A percentile compares a stretch with the other conserved stretches of the same genome.
Evolutionary conservation across 1,140 invertebrate species (phyloP).

Genomic region (Teleopsis dalmanni): DNA sequence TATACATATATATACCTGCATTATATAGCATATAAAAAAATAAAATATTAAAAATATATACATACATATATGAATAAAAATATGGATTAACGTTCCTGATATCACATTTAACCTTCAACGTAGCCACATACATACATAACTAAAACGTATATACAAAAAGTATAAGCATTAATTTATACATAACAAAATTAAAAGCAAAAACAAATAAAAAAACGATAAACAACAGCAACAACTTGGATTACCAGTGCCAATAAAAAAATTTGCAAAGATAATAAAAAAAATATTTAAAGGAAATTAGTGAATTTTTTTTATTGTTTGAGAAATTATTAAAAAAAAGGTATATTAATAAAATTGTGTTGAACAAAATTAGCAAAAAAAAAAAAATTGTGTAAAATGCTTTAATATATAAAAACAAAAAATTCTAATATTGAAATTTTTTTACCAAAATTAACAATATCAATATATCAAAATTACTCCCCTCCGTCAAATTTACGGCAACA

Average conservation of each 20-base stretch:
- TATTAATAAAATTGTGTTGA: neutral
- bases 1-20: conserved; percentile 8
- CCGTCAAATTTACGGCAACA: conserved; percentile 13
- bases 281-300: neutral
- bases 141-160: conserved; percentile 3
- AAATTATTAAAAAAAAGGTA: neutral
- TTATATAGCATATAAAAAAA: conserved; percentile 3
- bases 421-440: too few species aligned
- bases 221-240: conserved; percentile 25
- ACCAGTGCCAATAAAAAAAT: conserved; percentile 35
- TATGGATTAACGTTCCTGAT: conserved; percentile 42
- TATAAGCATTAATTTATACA: conserved; percentile 8
- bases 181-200: neutral
- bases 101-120: conserved; percentile 2
- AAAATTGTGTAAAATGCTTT: conserved; percentile 7
- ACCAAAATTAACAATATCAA: too few species aligned
- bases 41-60: conserved; percentile 11
- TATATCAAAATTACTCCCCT: too few species aligned
- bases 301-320: too few species aligned
- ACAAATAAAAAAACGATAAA: neutral
- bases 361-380: conserved; percentile 16
- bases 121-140: neutral
- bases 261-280: conserved; percentile 16
- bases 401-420: conserved; percentile 4
- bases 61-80: conserved; percentile 14